phyloP scores from a whole-genome alignment of 2,888 invertebrate genomes.

The Slavum lentiscoides region DNA sequence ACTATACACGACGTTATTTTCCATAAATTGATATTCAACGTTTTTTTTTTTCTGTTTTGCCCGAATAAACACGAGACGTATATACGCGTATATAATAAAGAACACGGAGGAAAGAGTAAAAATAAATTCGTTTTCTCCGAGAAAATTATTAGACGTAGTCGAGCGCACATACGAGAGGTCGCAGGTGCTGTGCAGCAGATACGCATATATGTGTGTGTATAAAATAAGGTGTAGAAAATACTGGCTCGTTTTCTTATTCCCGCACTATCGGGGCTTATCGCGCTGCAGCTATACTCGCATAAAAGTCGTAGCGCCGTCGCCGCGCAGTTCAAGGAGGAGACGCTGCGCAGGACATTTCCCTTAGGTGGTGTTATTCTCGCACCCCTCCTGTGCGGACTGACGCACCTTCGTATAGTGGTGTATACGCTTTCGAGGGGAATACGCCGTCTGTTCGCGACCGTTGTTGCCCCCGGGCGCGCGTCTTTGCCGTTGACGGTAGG shows the following conservation, averaged over 20 bases:
- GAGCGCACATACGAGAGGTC: neutral
- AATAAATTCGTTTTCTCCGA: conserved; percentile 30
- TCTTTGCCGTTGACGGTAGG: no score
- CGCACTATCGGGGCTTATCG: conserved; percentile 7
- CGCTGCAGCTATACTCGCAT: neutral
- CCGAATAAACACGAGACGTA: conserved; percentile 16
- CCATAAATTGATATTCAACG: neutral
- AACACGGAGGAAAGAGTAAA: neutral
- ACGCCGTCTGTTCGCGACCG: conserved; percentile 44
- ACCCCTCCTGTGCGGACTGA: conserved; percentile 17
- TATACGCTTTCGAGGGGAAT: neutral
- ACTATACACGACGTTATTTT: neutral
- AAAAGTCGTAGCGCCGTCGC: no score
- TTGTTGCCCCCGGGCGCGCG: conserved; percentile 11
- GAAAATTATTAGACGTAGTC: conserved; percentile 12
- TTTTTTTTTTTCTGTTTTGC: neutral
- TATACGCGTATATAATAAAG: neutral
- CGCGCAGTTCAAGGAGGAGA: neutral
- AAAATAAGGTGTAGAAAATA: conserved; percentile 15
- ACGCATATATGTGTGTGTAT: neutral
- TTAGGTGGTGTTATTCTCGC: conserved; percentile 45
- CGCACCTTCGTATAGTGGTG: neutral
- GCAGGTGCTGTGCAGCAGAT: conserved; percentile 29
- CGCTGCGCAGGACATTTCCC: conserved; percentile 45
- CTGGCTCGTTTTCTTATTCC: conserved; percentile 37